A percentile compares a stretch with the other conserved stretches of the same genome.
These are phyloP conservation scores for Dermatophagoides farinae DNA, from an alignment of 1,140 invertebrate species.

Conservation along the genomic window DNA sequence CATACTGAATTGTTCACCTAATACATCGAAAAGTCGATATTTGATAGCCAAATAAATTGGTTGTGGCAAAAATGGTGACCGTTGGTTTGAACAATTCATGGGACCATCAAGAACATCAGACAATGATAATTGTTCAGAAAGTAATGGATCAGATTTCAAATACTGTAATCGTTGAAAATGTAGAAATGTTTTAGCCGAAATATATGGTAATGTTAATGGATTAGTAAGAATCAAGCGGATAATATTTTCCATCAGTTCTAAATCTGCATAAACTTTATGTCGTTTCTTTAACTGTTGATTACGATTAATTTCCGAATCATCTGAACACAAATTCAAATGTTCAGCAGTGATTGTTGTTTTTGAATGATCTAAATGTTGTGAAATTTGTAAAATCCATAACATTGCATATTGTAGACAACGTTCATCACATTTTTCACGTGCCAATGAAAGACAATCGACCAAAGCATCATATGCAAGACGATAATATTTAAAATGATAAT, in stretches of 20 bases:
- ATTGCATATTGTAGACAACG: slow-evolving; percentile 14
- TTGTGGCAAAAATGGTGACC: neutral
- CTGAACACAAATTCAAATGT: neutral
- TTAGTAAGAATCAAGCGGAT: neutral
- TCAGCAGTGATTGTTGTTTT: neutral
- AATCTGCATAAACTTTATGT: neutral
- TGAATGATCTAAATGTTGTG: slow-evolving; percentile 1
- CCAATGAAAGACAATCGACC: slow-evolving; percentile 14
- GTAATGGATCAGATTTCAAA: neutral
- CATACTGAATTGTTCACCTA: slow-evolving; percentile 10
- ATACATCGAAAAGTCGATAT: slow-evolving; percentile 13
- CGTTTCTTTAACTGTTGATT: neutral
- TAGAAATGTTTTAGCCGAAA: neutral
- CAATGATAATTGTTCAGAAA: neutral
- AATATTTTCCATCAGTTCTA: neutral
- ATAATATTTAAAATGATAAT: slow-evolving; percentile 12
- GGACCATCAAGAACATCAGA: neutral
- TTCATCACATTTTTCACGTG: slow-evolving; percentile 15
- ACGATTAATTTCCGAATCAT: neutral
- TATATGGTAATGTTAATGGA: slow-evolving; percentile 3
- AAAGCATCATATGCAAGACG: slow-evolving; percentile 11
- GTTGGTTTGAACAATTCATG: neutral
- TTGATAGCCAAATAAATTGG: slow-evolving; percentile 12
- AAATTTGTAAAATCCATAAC: slow-evolving; percentile 10
- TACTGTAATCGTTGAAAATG: neutral